Evolutionary conservation across 2,797 vertebrate genomes (phyloP).

Genomic region (Setipinna tenuifilis): DNA sequence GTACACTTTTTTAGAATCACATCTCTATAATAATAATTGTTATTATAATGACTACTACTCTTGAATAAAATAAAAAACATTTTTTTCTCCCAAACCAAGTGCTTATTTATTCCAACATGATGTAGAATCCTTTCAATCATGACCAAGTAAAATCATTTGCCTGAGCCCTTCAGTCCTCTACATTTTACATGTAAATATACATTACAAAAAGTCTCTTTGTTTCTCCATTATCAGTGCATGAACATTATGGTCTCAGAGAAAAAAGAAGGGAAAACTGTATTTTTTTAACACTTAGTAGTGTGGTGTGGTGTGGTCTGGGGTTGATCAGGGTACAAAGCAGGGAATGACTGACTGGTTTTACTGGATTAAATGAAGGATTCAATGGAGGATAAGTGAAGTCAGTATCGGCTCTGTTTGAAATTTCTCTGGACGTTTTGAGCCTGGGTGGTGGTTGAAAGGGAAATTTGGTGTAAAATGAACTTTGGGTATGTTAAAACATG

Average conservation of each 20-base stretch:
- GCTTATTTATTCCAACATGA: conserved; percentile 14
- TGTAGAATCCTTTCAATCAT: conserved; percentile 6
- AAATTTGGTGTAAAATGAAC: too few relatives aligned
- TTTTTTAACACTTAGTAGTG: conserved; percentile 2
- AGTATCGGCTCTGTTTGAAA: conserved; percentile 48
- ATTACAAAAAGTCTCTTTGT: conserved; percentile 52
- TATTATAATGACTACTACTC: neutral
- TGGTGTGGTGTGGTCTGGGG: neutral
- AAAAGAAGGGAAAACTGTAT: neutral
- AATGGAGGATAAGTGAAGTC: neutral
- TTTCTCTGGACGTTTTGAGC: conserved; percentile 40
- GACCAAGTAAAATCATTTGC: conserved; percentile 42
- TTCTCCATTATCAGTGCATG: conserved; percentile 63
- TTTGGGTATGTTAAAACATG: too few relatives aligned
- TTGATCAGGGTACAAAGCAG: neutral
- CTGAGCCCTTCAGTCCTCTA: conserved; percentile 56
- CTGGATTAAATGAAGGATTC: neutral
- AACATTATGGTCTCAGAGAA: conserved; percentile 32
- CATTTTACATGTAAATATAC: conserved; percentile 66
- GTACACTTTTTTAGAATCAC: too few relatives aligned
- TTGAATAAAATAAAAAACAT: conserved; percentile 20
- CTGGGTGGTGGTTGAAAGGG: neutral
- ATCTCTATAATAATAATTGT: too few relatives aligned
- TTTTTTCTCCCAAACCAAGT: conserved; percentile 49
- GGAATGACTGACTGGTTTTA: conserved; percentile 11